Conservation (phyloP, 2,888 invertebrate species). For the Schrankia costaestrigalis region DNA sequence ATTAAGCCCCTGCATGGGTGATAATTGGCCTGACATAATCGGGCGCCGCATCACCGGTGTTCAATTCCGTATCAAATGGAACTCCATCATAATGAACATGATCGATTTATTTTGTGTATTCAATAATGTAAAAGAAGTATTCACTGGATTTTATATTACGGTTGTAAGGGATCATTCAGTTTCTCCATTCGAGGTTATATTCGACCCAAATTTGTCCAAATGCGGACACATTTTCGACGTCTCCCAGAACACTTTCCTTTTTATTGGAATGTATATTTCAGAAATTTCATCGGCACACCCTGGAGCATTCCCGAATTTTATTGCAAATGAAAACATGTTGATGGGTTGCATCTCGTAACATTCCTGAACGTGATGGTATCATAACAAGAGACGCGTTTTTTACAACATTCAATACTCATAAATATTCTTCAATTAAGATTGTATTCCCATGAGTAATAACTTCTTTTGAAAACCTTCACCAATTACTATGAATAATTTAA, state of each 20-base stretch:
- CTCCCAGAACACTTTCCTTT: conserved; percentile 58
- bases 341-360: conserved; percentile 45
- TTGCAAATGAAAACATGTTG: conserved; percentile 51
- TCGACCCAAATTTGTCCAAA: conserved; percentile 68
- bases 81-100: conserved; percentile 3
- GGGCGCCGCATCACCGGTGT: too few relatives aligned
- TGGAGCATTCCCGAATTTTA: conserved; percentile 42
- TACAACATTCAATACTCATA: conserved; percentile 7
- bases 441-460: too few relatives aligned
- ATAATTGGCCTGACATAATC: too few relatives aligned
- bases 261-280: conserved; percentile 66
- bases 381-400: conserved; percentile 19
- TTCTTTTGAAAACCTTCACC: too few relatives aligned
- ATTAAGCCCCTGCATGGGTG: too few relatives aligned
- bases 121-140: conserved; percentile 54
- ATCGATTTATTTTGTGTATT: conserved; percentile 32
- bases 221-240: conserved; percentile 65
- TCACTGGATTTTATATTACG: conserved; percentile 59
- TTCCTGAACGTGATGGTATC: conserved; percentile 18
- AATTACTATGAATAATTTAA: too few relatives aligned
- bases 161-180: conserved; percentile 59
- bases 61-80: neutral
- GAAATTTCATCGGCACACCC: conserved; percentile 49
- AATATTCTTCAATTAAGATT: conserved; percentile 13
- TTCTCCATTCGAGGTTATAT: conserved; percentile 60